Evolutionary conservation across 2,888 invertebrate genomes (phyloP).

Genomic region (Drosophila antonietae): DNA sequence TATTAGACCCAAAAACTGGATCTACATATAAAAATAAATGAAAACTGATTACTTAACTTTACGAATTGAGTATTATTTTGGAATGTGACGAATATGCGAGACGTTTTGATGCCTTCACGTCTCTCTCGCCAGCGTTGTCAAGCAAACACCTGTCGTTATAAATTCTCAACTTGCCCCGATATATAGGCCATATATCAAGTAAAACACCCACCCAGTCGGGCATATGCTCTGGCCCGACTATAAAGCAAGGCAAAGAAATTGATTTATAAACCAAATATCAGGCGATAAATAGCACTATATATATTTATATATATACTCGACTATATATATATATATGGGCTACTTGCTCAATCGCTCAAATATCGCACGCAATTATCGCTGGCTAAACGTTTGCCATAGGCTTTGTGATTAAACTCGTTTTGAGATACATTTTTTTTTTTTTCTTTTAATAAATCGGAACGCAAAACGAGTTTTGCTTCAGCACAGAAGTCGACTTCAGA

Average conservation of each 20-base stretch:
- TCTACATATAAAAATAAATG: not conserved
- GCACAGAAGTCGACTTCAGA: constrained; percentile 10
- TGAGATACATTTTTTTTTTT: constrained; percentile 27
- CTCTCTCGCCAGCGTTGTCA: not conserved
- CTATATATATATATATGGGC: not conserved
- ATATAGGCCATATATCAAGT: constrained; percentile 56
- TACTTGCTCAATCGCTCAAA: constrained; percentile 1
- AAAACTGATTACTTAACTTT: constrained; percentile 33
- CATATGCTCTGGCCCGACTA: not conserved
- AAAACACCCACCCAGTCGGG: constrained; percentile 28
- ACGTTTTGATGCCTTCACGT: constrained; percentile 18
- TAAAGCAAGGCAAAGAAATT: constrained; percentile 31
- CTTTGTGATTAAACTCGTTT: constrained; percentile 63
- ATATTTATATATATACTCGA: not conserved
- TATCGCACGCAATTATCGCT: constrained; percentile 44
- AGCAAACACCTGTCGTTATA: constrained; percentile 71
- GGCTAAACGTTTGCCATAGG: constrained; percentile 45
- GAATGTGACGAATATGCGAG: constrained; percentile 45
- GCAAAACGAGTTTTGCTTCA: constrained; percentile 34
- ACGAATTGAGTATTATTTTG: constrained; percentile 9
- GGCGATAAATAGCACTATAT: constrained; percentile 23
- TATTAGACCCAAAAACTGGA: constrained; percentile 26
- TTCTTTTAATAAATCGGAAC: constrained; percentile 15
- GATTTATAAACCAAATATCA: constrained; percentile 54
- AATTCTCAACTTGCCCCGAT: constrained; percentile 51